Percentiles rank a stretch among this genome's conserved stretches.
phyloP scores from a whole-genome alignment of 2,113 vertebrate species.

The Podocnemis expansa region DNA sequence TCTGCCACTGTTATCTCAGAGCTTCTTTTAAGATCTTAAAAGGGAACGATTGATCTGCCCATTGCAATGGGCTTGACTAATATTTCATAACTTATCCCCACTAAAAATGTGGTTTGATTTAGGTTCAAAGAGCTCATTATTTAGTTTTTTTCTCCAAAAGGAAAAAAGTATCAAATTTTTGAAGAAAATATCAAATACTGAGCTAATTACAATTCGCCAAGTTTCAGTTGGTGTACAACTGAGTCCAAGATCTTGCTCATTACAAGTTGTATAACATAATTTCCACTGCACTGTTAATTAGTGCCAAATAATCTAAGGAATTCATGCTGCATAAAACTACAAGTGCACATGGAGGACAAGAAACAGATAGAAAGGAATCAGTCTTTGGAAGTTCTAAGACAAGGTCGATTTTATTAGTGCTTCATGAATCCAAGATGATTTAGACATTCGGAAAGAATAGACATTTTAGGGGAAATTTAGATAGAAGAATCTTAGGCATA shows the following conservation, averaged over 20 bases:
- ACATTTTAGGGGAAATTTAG: background rate
- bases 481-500: background rate
- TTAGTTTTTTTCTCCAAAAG: constrained; percentile 22
- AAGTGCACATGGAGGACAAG: constrained; percentile 31
- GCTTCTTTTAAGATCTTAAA: constrained; percentile 32
- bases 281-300: constrained; percentile 65
- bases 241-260: constrained; percentile 62
- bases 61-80: constrained; percentile 52
- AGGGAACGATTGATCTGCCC: constrained; percentile 59
- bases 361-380: constrained; percentile 44
- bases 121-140: constrained; percentile 70
- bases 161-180: constrained; percentile 32
- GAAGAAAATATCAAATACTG: constrained; percentile 50
- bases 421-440: constrained; percentile 22
- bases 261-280: constrained; percentile 64
- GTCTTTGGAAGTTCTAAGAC: constrained; percentile 12
- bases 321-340: constrained; percentile 12
- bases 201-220: constrained; percentile 65
- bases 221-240: constrained; percentile 39
- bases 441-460: constrained; percentile 20
- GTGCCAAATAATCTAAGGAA: constrained; percentile 52
- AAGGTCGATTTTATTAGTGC: constrained; percentile 19
- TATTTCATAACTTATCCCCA: constrained; percentile 64
- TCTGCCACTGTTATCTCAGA: constrained; percentile 32
- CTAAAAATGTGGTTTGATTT: constrained; percentile 70